Conservation (phyloP, 2,888 invertebrate species). For the Corbicula japonica region DNA sequence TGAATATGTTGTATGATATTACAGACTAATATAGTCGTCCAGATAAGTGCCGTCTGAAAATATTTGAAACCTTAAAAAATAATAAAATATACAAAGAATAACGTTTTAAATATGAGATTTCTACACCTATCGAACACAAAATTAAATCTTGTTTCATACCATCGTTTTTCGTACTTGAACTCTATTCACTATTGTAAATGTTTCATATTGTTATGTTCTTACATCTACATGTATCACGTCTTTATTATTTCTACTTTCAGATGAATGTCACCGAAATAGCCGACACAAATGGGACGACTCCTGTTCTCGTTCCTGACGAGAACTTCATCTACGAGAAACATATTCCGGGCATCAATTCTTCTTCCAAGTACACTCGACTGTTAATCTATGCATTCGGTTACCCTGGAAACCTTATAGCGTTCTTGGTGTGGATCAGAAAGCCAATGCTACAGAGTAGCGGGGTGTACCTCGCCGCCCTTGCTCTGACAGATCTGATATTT, state of each 20-base stretch:
- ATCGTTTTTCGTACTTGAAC: no score
- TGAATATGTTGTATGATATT: no score
- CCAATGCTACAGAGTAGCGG: conserved; percentile 86
- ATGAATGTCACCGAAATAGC: conserved; percentile 9
- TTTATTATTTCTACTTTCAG: conserved; percentile 28
- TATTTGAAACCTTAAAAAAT: no score
- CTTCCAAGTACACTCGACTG: conserved; percentile 67
- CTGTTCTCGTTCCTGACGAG: conserved; percentile 28
- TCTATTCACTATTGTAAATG: no score
- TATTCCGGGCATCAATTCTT: conserved; percentile 62
- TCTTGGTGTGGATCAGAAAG: conserved; percentile 85
- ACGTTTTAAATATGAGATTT: no score
- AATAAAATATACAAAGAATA: no score
- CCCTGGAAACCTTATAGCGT: conserved; percentile 84
- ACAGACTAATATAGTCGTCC: no score
- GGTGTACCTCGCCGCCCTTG: conserved; percentile 85
- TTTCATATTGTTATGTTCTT: no score
- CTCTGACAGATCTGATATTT: conserved; percentile 84
- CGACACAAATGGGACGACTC: conserved; percentile 41
- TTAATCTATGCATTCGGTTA: conserved; percentile 84
- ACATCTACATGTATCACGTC: no score
- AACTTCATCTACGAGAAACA: conserved; percentile 66
- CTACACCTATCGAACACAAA: no score
- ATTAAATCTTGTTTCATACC: no score
- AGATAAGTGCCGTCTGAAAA: no score